Conservation (phyloP, 2,888 invertebrate species). For the Sthenelais limicola region DNA sequence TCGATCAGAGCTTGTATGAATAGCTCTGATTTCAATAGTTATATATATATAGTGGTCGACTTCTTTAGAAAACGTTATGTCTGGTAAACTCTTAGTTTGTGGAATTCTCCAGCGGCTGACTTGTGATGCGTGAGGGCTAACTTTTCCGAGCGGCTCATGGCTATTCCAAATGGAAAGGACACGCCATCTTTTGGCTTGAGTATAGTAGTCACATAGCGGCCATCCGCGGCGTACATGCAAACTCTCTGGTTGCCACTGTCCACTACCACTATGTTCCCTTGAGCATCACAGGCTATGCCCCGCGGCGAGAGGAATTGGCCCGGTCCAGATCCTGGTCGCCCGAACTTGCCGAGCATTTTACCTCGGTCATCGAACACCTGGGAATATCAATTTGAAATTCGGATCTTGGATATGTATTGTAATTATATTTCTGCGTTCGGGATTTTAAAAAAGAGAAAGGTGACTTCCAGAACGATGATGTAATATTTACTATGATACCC, state of each 20-base stretch:
- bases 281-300: conserved; percentile 42
- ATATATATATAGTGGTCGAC: too few relatives aligned
- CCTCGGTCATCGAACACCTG: conserved; percentile 43
- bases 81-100: conserved; percentile 24
- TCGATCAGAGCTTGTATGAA: too few relatives aligned
- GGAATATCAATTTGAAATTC: too few relatives aligned
- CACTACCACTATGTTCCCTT: conserved; percentile 47
- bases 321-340: conserved; percentile 1
- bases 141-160: conserved; percentile 23
- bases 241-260: conserved; percentile 45
- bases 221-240: conserved; percentile 41
- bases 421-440: too few relatives aligned
- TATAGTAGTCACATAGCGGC: conserved; percentile 44
- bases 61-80: conserved; percentile 1
- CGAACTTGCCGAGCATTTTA: conserved; percentile 36
- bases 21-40: too few relatives aligned
- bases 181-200: conserved; percentile 34
- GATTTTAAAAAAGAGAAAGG: too few relatives aligned
- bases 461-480: too few relatives aligned
- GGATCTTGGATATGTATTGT: too few relatives aligned
- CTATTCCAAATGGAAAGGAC: conserved; percentile 36
- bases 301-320: conserved; percentile 21
- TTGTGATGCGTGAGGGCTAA: conserved; percentile 1
- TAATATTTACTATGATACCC: too few relatives aligned
- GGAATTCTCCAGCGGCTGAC: conserved; percentile 15